Conservation (phyloP, 2,113 vertebrate species). For the Eurystomus gularis region DNA sequence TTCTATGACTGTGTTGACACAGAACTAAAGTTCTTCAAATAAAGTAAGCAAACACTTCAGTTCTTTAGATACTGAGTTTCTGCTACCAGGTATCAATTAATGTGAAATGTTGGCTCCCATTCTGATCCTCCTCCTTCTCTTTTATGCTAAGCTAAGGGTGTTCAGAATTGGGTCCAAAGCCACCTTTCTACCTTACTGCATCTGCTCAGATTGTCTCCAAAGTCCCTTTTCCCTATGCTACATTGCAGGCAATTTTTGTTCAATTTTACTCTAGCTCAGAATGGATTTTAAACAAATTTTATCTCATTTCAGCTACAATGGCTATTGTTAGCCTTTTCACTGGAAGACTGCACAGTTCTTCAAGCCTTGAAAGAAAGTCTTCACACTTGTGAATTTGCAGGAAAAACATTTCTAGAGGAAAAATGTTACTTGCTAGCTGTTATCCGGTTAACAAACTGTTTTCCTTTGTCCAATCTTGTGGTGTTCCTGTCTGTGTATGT, state of each 20-base stretch:
- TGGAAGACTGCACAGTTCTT: conserved; percentile 41
- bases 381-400: conserved; percentile 25
- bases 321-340: conserved; percentile 56
- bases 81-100: neutral
- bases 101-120: neutral
- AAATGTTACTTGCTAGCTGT: conserved; percentile 38
- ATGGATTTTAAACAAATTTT: conserved; percentile 57
- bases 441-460: conserved; percentile 53
- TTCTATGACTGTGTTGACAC: conserved; percentile 87
- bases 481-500: conserved; percentile 55
- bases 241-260: neutral
- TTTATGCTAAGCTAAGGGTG: neutral
- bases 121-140: neutral
- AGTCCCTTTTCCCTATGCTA: neutral
- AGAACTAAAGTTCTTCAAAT: conserved; percentile 86
- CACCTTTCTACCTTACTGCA: neutral
- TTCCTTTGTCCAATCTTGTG: conserved; percentile 55
- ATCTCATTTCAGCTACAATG: conserved; percentile 68
- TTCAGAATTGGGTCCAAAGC: neutral
- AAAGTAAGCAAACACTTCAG: conserved; percentile 65
- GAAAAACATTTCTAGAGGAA: conserved; percentile 56
- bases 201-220: neutral
- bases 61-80: conserved; percentile 38
- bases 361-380: conserved; percentile 47
- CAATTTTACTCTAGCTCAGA: neutral